Conservation (phyloP, 2,797 vertebrate species). For the Acanthurus tractus region DNA sequence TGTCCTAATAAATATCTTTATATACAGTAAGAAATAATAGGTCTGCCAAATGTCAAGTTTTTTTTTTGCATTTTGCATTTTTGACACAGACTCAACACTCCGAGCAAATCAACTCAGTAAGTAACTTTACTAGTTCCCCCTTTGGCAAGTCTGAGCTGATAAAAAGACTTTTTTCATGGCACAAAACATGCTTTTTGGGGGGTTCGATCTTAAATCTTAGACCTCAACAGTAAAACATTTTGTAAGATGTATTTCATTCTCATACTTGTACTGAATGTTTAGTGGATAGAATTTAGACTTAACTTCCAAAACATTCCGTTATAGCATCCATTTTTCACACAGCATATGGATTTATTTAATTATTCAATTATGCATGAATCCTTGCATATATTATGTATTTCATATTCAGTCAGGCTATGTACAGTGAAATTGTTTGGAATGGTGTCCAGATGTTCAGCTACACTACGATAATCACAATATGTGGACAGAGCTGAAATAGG, state of each 20-base stretch:
- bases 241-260: not conserved
- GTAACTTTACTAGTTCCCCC: not conserved
- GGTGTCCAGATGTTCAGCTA: constrained; percentile 46
- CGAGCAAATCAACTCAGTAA: not conserved
- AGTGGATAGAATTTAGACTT: not conserved
- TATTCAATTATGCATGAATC: constrained; percentile 33
- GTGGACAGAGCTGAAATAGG: not conserved
- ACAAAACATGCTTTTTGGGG: no score
- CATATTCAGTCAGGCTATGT: constrained; percentile 22
- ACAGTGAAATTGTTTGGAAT: constrained; percentile 30
- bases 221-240: not conserved
- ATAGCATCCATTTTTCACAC: not conserved
- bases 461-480: constrained; percentile 39
- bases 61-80: not conserved
- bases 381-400: constrained; percentile 32
- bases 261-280: not conserved
- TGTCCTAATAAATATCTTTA: no score
- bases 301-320: not conserved
- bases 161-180: not conserved
- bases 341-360: constrained; percentile 28
- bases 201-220: not conserved
- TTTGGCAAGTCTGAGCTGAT: not conserved
- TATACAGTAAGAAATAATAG: not conserved
- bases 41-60: not conserved
- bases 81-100: not conserved